phyloP scores from a whole-genome alignment of 2,797 vertebrate genomes.

The Cephalopachus bancanus region DNA sequence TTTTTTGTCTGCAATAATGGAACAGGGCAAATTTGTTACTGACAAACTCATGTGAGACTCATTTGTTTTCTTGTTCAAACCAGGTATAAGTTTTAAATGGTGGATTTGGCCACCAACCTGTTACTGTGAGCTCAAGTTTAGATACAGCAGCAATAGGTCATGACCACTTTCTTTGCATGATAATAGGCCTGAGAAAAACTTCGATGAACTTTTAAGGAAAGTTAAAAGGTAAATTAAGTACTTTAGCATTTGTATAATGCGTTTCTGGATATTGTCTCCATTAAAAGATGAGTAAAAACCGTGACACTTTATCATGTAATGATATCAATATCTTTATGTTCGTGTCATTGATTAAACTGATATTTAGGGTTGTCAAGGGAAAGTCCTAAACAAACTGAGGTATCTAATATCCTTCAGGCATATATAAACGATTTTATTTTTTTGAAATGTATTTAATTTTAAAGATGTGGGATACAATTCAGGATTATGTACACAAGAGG shows the following conservation, averaged over 20 bases:
- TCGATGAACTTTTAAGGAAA: background rate
- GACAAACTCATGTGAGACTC: background rate
- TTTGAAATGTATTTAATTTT: background rate
- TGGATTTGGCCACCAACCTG: background rate
- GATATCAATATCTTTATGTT: background rate
- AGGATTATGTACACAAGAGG: too few species aligned
- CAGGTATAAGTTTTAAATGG: background rate
- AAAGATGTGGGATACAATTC: too few species aligned
- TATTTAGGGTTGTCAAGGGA: background rate
- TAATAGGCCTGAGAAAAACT: background rate
- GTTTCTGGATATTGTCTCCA: background rate
- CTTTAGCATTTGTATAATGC: background rate
- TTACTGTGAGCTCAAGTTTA: background rate
- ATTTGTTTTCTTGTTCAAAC: constrained; percentile 16
- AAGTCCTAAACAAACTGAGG: background rate
- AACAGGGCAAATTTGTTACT: background rate
- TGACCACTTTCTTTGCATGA: background rate
- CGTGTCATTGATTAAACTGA: background rate
- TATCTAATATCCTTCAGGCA: background rate
- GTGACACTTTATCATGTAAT: background rate
- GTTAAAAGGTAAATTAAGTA: background rate
- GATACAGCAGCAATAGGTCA: background rate
- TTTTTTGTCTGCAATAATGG: constrained; percentile 16
- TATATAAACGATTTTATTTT: background rate
- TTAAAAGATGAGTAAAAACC: constrained; percentile 15